A percentile compares a stretch with the other conserved stretches of the same genome.
Evolutionary conservation across 2,888 invertebrate genomes (phyloP).

Genomic region (Kryphioiulus occultus): DNA sequence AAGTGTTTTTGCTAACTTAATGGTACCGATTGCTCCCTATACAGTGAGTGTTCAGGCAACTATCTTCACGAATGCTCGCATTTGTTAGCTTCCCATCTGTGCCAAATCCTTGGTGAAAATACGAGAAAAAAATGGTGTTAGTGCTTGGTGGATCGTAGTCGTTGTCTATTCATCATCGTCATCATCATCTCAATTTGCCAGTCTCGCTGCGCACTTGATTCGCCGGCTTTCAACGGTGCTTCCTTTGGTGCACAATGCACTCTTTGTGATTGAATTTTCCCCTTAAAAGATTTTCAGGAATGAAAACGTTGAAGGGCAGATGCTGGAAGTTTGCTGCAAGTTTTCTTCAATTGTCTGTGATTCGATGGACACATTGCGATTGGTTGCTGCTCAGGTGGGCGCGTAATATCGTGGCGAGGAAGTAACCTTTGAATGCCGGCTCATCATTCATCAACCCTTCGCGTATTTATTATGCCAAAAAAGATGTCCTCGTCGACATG

Average conservation of each 20-base stretch:
- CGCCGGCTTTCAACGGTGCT: conserved; percentile 1
- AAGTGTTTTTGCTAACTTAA: conserved; percentile 13
- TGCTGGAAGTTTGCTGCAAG: not conserved
- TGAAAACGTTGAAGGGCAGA: not conserved
- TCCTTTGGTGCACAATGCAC: not conserved
- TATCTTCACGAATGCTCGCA: conserved; percentile 4
- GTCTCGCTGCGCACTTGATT: not conserved
- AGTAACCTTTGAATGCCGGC: conserved; percentile 16
- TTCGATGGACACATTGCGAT: not conserved
- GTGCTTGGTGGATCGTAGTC: conserved; percentile 23
- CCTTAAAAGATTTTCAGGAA: conserved; percentile 11
- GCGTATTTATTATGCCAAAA: conserved; percentile 6
- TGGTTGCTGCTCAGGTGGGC: not conserved
- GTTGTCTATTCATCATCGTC: conserved; percentile 10
- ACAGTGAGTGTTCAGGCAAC: not conserved
- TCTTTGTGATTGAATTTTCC: not conserved
- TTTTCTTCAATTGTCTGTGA: conserved; percentile 6
- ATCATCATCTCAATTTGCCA: not conserved
- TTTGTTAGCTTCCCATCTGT: conserved; percentile 1
- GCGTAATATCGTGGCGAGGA: not conserved
- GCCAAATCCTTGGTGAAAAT: conserved; percentile 23
- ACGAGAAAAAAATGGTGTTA: conserved; percentile 17
- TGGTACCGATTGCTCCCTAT: not conserved
- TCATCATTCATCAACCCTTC: conserved; percentile 23
- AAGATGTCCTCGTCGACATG: not conserved